Evolutionary conservation across 92 coral and sea anemone species (phyloP).

Genomic region (Desmophyllum pertusum): DNA sequence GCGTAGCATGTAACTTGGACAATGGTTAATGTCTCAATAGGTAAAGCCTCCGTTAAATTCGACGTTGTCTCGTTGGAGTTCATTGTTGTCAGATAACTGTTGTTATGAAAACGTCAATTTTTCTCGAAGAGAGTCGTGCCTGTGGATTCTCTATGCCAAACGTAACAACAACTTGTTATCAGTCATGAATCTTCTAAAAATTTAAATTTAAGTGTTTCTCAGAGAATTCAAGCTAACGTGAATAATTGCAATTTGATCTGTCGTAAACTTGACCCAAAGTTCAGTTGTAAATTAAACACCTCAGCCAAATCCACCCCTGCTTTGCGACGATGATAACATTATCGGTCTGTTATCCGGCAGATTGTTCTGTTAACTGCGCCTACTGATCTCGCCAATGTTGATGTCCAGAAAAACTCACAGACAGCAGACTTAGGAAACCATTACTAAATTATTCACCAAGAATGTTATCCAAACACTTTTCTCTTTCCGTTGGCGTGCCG

Average conservation of each 20-base stretch:
- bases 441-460: neutral
- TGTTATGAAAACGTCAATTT: neutral
- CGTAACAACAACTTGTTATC: constrained; percentile 2
- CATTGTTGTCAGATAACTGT: neutral
- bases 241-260: neutral
- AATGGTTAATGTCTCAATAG: neutral
- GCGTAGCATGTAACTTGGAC: constrained; percentile 37
- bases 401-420: neutral
- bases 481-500: neutral
- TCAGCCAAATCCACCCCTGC: neutral
- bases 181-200: constrained; percentile 6
- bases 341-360: neutral
- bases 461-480: neutral
- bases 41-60: neutral
- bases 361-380: neutral
- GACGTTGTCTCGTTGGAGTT: constrained; percentile 2
- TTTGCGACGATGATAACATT: neutral
- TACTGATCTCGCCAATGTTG: neutral
- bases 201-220: constrained; percentile 3
- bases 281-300: no score
- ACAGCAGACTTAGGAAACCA: neutral
- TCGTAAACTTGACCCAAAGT: neutral
- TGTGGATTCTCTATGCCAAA: neutral
- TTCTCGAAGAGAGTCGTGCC: neutral
- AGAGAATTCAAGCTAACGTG: neutral